A percentile compares a stretch with the other conserved stretches of the same genome.
Evolutionary conservation across 2,113 vertebrate species (phyloP).

Genomic region (Myodes glareolus): DNA sequence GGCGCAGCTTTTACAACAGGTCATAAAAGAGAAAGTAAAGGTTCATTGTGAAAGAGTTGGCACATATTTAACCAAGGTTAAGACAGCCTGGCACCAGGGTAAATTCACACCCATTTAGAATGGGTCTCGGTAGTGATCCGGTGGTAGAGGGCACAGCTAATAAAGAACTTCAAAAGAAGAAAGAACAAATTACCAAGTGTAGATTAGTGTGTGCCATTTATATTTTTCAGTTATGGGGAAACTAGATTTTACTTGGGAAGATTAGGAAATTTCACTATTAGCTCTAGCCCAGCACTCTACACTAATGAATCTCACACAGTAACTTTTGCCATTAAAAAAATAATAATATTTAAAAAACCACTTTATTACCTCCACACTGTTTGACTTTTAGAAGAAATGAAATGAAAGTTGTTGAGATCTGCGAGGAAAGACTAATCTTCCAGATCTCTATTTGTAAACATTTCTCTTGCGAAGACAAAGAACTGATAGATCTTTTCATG

Average conservation of each 20-base stretch:
- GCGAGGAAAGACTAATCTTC: conserved; percentile 43
- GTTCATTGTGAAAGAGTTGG: conserved; percentile 78
- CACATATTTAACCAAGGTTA: conserved; percentile 57
- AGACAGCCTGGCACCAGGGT: conserved; percentile 80
- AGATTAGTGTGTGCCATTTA: conserved; percentile 58
- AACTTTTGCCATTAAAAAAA: background rate
- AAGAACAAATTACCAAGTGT: conserved; percentile 64
- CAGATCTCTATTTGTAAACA: conserved; percentile 49
- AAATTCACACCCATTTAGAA: conserved; percentile 79
- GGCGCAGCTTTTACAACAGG: conserved; percentile 80
- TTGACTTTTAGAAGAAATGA: conserved; percentile 62
- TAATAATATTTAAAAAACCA: background rate
- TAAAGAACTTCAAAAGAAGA: conserved; percentile 80
- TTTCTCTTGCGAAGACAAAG: conserved; percentile 26
- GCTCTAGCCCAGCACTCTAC: background rate
- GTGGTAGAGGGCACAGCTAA: conserved; percentile 63
- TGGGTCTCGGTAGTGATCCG: conserved; percentile 40
- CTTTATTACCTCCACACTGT: background rate
- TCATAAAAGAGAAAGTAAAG: conserved; percentile 83
- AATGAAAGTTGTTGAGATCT: conserved; percentile 35
- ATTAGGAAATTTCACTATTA: conserved; percentile 45
- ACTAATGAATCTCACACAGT: background rate
- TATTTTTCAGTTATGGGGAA: conserved; percentile 53
- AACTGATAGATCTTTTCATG: background rate
- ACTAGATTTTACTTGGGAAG: conserved; percentile 46